A percentile compares a stretch with the other conserved stretches of the same genome.
These are phyloP conservation scores for Acleris cristana DNA, from an alignment of 2,888 invertebrate species.

Conservation along the genomic window DNA sequence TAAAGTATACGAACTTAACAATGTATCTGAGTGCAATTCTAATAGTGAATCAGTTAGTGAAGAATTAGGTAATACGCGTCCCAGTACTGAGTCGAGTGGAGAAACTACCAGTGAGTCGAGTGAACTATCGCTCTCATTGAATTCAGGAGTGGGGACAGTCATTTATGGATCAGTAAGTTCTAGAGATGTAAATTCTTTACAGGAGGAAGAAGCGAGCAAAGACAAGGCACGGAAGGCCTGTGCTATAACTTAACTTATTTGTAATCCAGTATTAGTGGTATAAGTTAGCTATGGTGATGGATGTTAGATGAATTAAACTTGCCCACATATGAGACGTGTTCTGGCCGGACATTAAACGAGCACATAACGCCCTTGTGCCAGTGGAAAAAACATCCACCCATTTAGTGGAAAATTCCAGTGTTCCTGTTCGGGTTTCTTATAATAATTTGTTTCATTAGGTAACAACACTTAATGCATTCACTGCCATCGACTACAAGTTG, in stretches of 20 bases:
- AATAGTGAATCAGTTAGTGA: background rate
- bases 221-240: conserved; percentile 37
- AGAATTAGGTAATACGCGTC: background rate
- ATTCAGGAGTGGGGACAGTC: conserved; percentile 50
- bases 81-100: background rate
- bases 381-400: no score
- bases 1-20: background rate
- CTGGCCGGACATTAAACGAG: no score
- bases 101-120: conserved; percentile 35
- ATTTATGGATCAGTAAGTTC: conserved; percentile 46
- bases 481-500: no score
- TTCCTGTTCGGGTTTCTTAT: no score
- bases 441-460: no score
- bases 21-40: background rate
- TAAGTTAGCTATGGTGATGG: background rate
- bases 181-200: conserved; percentile 15
- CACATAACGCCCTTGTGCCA: no score
- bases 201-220: conserved; percentile 23
- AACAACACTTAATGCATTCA: no score
- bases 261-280: no score
- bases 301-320: background rate
- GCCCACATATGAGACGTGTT: no score
- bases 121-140: conserved; percentile 40
- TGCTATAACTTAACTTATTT: conserved; percentile 32
- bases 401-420: no score